Evolutionary conservation across 2,888 invertebrate species (phyloP).

Genomic region (Leucophenga maculata): DNA sequence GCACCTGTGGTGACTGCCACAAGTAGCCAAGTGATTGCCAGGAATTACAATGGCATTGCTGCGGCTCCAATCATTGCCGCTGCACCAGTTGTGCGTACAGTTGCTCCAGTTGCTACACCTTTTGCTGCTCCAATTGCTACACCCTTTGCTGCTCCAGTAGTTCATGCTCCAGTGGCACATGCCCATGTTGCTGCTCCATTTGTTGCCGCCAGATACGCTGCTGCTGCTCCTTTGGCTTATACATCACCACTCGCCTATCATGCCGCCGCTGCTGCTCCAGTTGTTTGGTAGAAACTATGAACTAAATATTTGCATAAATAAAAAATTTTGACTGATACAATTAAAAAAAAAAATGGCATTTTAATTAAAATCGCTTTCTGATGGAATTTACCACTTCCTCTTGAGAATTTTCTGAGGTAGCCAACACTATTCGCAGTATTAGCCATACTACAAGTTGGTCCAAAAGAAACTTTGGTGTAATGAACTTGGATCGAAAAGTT

Average conservation of each 20-base stretch:
- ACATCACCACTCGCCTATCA: conserved; percentile 32
- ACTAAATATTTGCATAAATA: too few relatives aligned
- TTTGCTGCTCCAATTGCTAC: conserved; percentile 3
- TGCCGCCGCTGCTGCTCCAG: background rate
- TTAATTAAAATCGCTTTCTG: too few relatives aligned
- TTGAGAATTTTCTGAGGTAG: too few relatives aligned
- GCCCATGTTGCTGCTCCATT: conserved; percentile 14
- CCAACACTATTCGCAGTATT: too few relatives aligned
- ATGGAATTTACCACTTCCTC: too few relatives aligned
- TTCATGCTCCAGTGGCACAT: conserved; percentile 8
- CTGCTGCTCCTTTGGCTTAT: conserved; percentile 37
- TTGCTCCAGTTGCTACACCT: conserved; percentile 11
- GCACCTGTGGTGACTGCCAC: conserved; percentile 58
- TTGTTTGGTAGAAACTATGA: too few relatives aligned
- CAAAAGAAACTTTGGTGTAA: too few relatives aligned
- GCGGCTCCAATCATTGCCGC: conserved; percentile 52
- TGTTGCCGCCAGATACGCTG: conserved; percentile 7
- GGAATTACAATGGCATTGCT: conserved; percentile 60
- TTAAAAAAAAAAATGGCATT: too few relatives aligned
- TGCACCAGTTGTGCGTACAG: conserved; percentile 36
- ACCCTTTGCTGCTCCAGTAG: conserved; percentile 11
- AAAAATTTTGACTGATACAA: too few relatives aligned
- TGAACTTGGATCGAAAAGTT: too few relatives aligned
- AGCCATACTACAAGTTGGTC: too few relatives aligned
- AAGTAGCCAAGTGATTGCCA: conserved; percentile 59